Evolutionary conservation across 2,888 invertebrate species (phyloP), one percentile per base, ranked within the genome.

Genomic region (Diaphora mendica): DNA sequence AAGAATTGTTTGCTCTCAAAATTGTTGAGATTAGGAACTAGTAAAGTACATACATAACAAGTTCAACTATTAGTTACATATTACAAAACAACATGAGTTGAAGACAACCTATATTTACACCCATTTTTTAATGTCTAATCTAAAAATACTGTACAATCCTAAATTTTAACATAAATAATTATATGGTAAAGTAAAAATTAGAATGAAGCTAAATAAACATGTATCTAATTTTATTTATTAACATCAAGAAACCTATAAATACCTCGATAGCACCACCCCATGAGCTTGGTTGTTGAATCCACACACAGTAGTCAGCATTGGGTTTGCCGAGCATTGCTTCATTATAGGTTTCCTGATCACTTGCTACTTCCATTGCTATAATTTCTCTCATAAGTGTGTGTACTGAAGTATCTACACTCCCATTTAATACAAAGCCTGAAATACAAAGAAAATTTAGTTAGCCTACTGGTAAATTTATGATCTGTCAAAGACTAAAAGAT

Each of bases 261-360:
- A 95, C 95, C 95, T 99, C 99, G 82, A 99, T 99, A 74, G 98
- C 99, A 78, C 99, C 99, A 78, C 99, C 99, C 99, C 99, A 99
- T 0, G 98, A 98, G 83, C 97, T 98, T 0, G 98, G 97, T 85
- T 97, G 97, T 88, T 97, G 96, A 80, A 99, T 99, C 99, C 99
- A 99, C 4, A 96, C 94, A 87, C 98, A 98, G 90, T 99, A 99
- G 71, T 98, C 98, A 0, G 96, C 91, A 87, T 98, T 98, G 0
- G 98, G 97, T 93, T 97, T 97, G 0, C 98, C 98, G 1, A 99
- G 96, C 85, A 99, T 97, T 0, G 98, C 99, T 88, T 98, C 98
- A 72, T 96, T 98, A 91, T 98, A 99, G 48, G 97, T 97, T 15
- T 97, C 97, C 0, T 96, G 96, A 86, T 99, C 98, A 70, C 97